Base-by-base conservation (phyloP, 2,888 invertebrate species). In the Drosophila tripunctata region DNA sequence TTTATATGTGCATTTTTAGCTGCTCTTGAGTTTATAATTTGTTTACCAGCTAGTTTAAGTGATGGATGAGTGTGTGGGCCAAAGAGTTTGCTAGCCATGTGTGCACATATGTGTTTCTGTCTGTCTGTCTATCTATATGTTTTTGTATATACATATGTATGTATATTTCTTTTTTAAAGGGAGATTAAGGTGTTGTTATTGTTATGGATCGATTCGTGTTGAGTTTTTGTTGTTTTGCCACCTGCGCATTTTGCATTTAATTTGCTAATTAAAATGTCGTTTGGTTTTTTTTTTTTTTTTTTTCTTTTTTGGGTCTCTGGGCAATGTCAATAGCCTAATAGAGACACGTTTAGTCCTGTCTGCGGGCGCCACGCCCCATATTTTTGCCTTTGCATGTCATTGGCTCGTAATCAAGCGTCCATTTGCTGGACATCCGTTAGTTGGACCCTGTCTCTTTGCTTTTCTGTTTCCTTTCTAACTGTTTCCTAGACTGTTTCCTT, bases 251-350 rank as follows among this genome's bases (percentile, higher is more conserved):
- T 52, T 61, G 72, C 62, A 62, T 62, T 83, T 83, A 75, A 81
- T 81, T 81, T 80, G 73, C 81, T 84, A 81, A 81, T 81, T 81
- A 84, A 80, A 72, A 54, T 48, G 56, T 35, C 24, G 7, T 38
- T 24, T n/a, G n/a, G n/a, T n/a, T n/a, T n/a, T n/a, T n/a, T n/a
- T n/a, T n/a, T n/a, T n/a, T n/a, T n/a, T n/a, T n/a, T n/a, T n/a
- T n/a, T n/a, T n/a, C n/a, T n/a, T n/a, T n/a, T 12, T 10, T n/a
- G 30, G 33, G 24, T n/a, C 36, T 14, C 27, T n/a, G 2, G n/a
- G 40, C 35, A 52, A 21, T 55, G 71, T 67, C 72, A 62, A 71
- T 80, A 78, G 75, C 58, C 71, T 31, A 45, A 70, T 69, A 44
- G 51, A 40, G 54, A 56, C 19, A 45, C 27, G 24, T 7, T 33